These are phyloP conservation scores for Holothuria leucospilota DNA, from an alignment of 53 echinoderm and acorn worm genomes.

Conservation along the genomic window DNA sequence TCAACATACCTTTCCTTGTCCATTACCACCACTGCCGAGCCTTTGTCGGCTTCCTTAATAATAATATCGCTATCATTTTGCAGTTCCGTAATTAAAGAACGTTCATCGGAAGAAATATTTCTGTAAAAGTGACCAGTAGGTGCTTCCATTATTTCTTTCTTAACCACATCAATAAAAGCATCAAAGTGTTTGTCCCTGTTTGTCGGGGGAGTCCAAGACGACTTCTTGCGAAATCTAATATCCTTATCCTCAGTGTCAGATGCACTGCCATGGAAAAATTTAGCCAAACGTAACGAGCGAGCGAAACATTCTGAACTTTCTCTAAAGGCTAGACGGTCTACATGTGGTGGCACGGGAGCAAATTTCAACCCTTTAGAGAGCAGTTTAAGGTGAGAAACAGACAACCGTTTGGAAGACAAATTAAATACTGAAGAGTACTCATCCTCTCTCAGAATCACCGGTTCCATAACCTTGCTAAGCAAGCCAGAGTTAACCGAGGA, in stretches of 20 bases:
- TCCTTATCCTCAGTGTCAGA: too few species aligned
- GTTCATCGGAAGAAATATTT: neutral
- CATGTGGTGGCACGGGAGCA: neutral
- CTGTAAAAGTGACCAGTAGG: neutral
- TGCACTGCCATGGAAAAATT: too few species aligned
- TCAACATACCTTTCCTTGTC: neutral
- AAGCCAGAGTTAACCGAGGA: too few species aligned
- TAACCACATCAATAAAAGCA: neutral
- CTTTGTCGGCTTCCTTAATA: neutral
- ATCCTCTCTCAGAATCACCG: neutral
- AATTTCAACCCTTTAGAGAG: neutral
- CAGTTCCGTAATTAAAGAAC: neutral
- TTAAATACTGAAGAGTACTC: neutral
- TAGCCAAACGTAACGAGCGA: neutral
- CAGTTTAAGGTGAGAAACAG: neutral
- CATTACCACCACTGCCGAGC: neutral
- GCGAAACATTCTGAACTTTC: neutral
- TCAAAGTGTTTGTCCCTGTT: neutral
- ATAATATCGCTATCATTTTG: neutral
- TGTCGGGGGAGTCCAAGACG: neutral
- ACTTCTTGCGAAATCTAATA: neutral
- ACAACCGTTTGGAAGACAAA: neutral
- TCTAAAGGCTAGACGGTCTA: neutral
- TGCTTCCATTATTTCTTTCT: neutral
- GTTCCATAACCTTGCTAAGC: neutral